These are phyloP conservation scores for Zoanthus sociatus DNA, from an alignment of 92 coral and sea anemone genomes.

Conservation along the genomic window DNA sequence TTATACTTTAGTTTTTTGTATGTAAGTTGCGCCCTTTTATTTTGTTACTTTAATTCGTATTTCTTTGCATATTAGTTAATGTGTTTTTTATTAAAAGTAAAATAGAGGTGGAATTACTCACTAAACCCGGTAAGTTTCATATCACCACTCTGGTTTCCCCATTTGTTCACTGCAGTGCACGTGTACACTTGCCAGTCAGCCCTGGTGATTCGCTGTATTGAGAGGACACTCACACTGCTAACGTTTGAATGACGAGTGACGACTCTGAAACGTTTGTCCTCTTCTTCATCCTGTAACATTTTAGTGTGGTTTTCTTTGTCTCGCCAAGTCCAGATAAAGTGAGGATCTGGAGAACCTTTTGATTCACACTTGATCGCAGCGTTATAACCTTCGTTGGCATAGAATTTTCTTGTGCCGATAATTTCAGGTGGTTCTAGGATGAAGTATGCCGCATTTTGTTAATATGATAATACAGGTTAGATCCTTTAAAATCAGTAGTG, in stretches of 20 bases:
- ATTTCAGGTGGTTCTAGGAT: constrained; percentile 73
- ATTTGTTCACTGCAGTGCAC: constrained; percentile 65
- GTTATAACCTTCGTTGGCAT: constrained; percentile 75
- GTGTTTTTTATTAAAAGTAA: neutral
- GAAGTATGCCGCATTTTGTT: too few relatives aligned
- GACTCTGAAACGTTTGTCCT: constrained; percentile 72
- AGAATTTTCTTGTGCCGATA: constrained; percentile 67
- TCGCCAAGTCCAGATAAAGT: constrained; percentile 83
- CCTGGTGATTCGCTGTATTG: constrained; percentile 66
- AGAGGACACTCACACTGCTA: constrained; percentile 75
- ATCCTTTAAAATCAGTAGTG: too few relatives aligned
- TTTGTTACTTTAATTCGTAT: too few relatives aligned
- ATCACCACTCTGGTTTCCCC: constrained; percentile 42
- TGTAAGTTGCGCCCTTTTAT: too few relatives aligned
- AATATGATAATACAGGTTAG: too few relatives aligned
- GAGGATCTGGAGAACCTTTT: constrained; percentile 83
- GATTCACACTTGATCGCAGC: constrained; percentile 79
- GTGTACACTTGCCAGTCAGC: constrained; percentile 72
- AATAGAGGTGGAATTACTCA: constrained; percentile 52
- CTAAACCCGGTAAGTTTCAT: constrained; percentile 74
- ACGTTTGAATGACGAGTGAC: constrained; percentile 57
- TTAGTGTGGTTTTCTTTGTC: constrained; percentile 51
- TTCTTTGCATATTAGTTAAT: too few relatives aligned
- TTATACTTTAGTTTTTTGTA: too few relatives aligned
- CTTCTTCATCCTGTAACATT: constrained; percentile 70